Conservation (phyloP, 2,888 invertebrate species). For the Autographa pulchrina region DNA sequence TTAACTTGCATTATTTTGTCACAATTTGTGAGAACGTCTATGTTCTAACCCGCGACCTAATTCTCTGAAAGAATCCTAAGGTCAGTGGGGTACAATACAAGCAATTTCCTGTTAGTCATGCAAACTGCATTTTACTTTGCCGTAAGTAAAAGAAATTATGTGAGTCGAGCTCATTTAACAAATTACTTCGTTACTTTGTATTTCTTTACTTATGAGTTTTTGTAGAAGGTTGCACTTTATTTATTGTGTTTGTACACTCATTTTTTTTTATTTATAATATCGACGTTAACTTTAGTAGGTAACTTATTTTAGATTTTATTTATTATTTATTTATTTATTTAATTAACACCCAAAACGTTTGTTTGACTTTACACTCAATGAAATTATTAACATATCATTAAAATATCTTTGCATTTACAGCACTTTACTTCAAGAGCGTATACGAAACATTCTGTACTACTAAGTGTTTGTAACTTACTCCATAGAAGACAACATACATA, state of each 20-base stretch:
- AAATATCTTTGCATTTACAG: too few relatives aligned
- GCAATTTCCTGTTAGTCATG: constrained; percentile 40
- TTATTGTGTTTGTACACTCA: too few relatives aligned
- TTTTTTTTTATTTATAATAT: too few relatives aligned
- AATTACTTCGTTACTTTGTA: constrained; percentile 35
- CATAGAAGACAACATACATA: constrained; percentile 3
- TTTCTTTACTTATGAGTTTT: constrained; percentile 14
- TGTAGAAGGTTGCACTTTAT: background rate
- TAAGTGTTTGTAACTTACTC: background rate
- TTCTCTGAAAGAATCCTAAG: constrained; percentile 42
- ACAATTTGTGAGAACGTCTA: constrained; percentile 37
- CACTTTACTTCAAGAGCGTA: background rate
- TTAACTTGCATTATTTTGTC: constrained; percentile 77
- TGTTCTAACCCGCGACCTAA: constrained; percentile 39
- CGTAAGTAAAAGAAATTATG: constrained; percentile 42
- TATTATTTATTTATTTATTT: too few relatives aligned
- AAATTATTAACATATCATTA: too few relatives aligned
- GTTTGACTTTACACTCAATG: too few relatives aligned
- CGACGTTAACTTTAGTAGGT: too few relatives aligned
- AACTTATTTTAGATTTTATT: too few relatives aligned
- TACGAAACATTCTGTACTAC: background rate
- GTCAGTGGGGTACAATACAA: constrained; percentile 35
- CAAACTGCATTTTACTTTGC: constrained; percentile 48
- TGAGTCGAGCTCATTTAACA: constrained; percentile 37
- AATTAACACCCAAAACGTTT: too few relatives aligned